Conservation (phyloP, 1,140 invertebrate genomes). For the Campodea augens region DNA sequence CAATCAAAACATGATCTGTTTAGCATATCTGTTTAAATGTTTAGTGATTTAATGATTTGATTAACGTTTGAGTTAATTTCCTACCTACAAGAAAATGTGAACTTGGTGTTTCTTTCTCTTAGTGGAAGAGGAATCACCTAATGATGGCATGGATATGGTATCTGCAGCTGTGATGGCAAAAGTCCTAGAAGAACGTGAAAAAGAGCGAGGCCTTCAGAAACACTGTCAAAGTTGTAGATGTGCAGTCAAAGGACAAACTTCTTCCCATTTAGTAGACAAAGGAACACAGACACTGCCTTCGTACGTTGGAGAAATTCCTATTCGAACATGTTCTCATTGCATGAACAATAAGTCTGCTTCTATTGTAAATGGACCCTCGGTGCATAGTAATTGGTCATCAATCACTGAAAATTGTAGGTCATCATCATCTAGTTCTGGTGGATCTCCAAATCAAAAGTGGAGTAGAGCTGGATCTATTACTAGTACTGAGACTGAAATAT, state of each 20-base stretch:
- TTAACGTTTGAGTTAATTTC: no score
- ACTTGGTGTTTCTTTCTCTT: not conserved
- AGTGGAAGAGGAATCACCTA: constrained; percentile 13
- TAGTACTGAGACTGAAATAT: not conserved
- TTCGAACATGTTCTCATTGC: no score
- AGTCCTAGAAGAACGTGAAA: constrained; percentile 66
- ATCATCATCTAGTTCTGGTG: no score
- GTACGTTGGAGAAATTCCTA: not conserved
- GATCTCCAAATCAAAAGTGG: not conserved
- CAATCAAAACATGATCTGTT: no score
- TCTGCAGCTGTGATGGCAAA: constrained; percentile 85
- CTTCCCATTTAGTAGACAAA: not conserved
- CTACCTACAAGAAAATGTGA: not conserved
- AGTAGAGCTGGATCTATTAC: not conserved
- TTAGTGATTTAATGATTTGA: no score
- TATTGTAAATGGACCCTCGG: no score
- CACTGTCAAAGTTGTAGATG: constrained; percentile 65
- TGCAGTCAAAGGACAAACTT: not conserved
- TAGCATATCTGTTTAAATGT: no score
- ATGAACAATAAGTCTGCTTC: no score
- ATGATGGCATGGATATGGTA: constrained; percentile 44
- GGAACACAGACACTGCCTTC: not conserved
- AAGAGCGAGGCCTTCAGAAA: constrained; percentile 43
- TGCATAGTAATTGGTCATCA: no score
- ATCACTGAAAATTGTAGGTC: no score